These are phyloP conservation scores for Antheraea yamamai DNA, from an alignment of 2,888 invertebrate species.

Conservation along the genomic window DNA sequence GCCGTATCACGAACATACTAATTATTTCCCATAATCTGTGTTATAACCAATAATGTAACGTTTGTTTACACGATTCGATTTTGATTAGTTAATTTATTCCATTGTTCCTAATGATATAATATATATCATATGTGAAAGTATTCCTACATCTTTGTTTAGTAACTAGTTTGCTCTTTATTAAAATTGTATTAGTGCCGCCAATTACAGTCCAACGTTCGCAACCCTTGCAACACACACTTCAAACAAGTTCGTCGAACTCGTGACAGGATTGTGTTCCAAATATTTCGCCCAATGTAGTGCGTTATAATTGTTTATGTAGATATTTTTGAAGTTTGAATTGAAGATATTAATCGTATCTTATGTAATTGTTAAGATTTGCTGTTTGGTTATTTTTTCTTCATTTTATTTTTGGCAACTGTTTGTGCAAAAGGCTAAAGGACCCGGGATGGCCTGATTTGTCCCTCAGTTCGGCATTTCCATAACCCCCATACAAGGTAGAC, in stretches of 20 bases:
- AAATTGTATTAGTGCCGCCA: background rate
- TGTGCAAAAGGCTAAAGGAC: too few relatives aligned
- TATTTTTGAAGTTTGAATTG: background rate
- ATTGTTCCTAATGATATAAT: background rate
- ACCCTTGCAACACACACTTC: background rate
- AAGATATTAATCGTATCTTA: background rate
- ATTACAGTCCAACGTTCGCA: background rate
- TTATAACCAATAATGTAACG: background rate
- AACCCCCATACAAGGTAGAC: too few relatives aligned
- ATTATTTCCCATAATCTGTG: background rate
- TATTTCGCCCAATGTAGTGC: background rate
- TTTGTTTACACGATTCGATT: background rate
- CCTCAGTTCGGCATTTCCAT: too few relatives aligned
- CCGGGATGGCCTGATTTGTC: too few relatives aligned
- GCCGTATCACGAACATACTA: background rate
- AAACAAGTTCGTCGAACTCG: background rate
- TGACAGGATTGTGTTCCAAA: background rate
- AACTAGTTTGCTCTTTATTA: too few relatives aligned
- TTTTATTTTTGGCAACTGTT: too few relatives aligned
- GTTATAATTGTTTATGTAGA: background rate
- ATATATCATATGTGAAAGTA: background rate
- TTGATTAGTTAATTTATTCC: background rate
- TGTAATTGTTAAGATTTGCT: too few relatives aligned
- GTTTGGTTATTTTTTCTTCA: too few relatives aligned
- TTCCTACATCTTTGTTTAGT: background rate